Evolutionary conservation across 1,140 invertebrate genomes (phyloP).

Genomic region (Carcinoscorpius rotundicauda): DNA sequence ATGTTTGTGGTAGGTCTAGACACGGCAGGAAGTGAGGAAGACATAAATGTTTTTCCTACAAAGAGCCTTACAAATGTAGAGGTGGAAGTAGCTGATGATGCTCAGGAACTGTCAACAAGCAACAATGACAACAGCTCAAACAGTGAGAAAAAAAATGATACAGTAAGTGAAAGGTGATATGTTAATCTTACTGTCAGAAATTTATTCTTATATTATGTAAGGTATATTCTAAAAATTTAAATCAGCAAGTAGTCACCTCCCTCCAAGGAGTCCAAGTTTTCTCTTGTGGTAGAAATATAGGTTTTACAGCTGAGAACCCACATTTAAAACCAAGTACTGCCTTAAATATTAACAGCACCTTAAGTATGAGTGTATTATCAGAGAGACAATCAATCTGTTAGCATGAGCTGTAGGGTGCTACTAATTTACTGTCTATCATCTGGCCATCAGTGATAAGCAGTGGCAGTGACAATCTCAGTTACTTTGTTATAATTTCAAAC

Average conservation of each 20-base stretch:
- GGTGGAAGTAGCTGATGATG: conserved; percentile 67
- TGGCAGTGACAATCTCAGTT: too few relatives aligned
- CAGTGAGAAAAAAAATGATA: conserved; percentile 20
- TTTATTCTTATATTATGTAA: conserved; percentile 1
- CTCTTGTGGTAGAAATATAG: neutral
- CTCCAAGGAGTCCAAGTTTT: neutral
- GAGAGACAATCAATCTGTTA: too few relatives aligned
- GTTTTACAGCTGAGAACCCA: neutral
- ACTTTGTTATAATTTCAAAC: too few relatives aligned
- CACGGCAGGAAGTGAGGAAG: conserved; percentile 17
- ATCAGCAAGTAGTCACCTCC: too few relatives aligned
- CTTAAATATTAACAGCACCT: neutral
- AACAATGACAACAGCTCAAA: conserved; percentile 13
- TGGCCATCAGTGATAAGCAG: too few relatives aligned
- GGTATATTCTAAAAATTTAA: too few relatives aligned
- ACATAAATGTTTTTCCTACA: conserved; percentile 15
- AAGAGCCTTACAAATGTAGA: conserved; percentile 23
- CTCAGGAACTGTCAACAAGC: conserved; percentile 50
- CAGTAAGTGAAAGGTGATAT: conserved; percentile 6
- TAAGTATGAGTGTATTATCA: neutral
- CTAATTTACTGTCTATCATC: too few relatives aligned
- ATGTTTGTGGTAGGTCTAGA: conserved; percentile 35
- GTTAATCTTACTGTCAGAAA: neutral
- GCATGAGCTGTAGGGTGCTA: too few relatives aligned
- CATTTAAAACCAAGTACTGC: neutral